Evolutionary conservation across 2,797 vertebrate genomes (phyloP), one percentile per base, ranked within the genome.

Genomic region (Rhynchonycteris naso): DNA sequence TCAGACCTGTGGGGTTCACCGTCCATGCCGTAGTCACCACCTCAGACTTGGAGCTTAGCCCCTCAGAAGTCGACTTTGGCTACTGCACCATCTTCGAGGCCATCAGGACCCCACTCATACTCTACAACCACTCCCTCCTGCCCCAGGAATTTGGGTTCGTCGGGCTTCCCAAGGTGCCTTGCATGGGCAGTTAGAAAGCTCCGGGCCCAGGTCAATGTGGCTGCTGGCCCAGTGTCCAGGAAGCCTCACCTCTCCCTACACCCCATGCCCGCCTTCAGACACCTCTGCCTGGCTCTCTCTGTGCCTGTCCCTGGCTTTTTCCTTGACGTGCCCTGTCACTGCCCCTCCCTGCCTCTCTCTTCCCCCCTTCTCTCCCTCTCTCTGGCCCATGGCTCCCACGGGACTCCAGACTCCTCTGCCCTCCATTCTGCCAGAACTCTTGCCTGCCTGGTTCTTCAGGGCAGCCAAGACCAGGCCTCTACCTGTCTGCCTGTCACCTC

Each of bases 111-210:
- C 97, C 97, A 0, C 50, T 99, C 88, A 96, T 6, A 5, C 97
- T 99, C 8, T 98, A 95, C 71, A 99, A 99, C 98, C 98, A 98
- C 93, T 99, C 99, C 38, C 98, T 99, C 54, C 97, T 99, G 92
- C 99, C 99, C 15, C 99, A 99, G 92, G 99, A 99, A 88, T 99
- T 99, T 87, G 99, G 99, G 35, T 99, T 99, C 94, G 54, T 99
- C 86, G 96, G 96, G 1, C 96, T 99, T 88, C 99, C 99, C 71
- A 98, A 99, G 99, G 99, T 99, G 98, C 0, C 58, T 35, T 5
- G 9, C 0, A 0, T 1, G 21, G 69, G 43, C 43, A 47, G 38
- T 33, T 2, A 5, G 43, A 14, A 52, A 35, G 54, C 30, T 4
- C 24, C 33, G n/a, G 28, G 9, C 10, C 4, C 9, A 8, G 69